A percentile compares a stretch with the other conserved stretches of the same genome.
Evolutionary conservation across 2,797 vertebrate genomes (phyloP).

Genomic region (Decapterus maruadsi): DNA sequence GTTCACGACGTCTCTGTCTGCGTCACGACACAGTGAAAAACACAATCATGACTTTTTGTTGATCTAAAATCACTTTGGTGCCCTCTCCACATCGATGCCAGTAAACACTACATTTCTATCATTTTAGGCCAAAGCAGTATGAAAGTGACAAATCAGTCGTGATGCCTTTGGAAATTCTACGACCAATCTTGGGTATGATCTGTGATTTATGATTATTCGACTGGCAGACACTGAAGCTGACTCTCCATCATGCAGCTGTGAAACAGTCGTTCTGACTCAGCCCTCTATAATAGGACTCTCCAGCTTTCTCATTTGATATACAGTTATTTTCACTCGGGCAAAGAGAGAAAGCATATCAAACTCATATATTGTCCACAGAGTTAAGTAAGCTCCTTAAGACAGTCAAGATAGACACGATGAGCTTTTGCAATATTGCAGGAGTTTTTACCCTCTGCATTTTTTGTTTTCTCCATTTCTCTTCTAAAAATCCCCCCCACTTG

Average conservation of each 20-base stretch:
- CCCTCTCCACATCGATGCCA: background rate
- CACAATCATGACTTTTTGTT: constrained; percentile 4
- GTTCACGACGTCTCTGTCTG: constrained; percentile 12
- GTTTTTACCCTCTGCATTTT: constrained; percentile 10
- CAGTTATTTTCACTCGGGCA: constrained; percentile 23
- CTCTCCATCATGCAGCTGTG: constrained; percentile 29
- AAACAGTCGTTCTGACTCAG: constrained; percentile 31
- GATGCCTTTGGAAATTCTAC: constrained; percentile 5
- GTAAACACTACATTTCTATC: background rate
- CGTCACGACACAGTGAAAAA: constrained; percentile 9
- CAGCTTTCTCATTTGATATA: constrained; percentile 29
- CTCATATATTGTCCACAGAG: constrained; percentile 14
- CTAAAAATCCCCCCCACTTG: background rate
- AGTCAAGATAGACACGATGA: constrained; percentile 24
- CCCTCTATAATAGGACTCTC: constrained; percentile 7
- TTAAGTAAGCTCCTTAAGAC: constrained; percentile 10
- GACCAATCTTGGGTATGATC: background rate
- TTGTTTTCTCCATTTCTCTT: constrained; percentile 1
- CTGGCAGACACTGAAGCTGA: constrained; percentile 11
- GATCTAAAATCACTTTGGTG: background rate
- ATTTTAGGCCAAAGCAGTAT: background rate
- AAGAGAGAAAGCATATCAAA: constrained; percentile 30
- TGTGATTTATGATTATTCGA: constrained; percentile 27
- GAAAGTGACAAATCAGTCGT: constrained; percentile 5
- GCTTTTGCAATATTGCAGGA: constrained; percentile 7